Evolutionary conservation across 2,797 vertebrate species (phyloP).

Genomic region (Emys orbicularis): DNA sequence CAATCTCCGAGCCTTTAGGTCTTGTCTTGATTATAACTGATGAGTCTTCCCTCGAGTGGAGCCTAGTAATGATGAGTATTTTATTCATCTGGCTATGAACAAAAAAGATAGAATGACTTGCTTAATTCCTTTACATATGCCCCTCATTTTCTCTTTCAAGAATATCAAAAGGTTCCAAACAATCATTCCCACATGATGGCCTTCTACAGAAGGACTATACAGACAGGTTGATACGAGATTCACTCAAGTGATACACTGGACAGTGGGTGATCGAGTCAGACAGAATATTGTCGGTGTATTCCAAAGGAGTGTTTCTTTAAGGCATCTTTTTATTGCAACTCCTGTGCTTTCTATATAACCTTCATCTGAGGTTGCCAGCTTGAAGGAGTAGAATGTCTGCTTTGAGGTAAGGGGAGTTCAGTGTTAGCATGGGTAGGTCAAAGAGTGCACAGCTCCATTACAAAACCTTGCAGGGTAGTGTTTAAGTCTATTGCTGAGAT

Average conservation of each 20-base stretch:
- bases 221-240: fast-evolving
- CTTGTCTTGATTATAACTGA: background rate
- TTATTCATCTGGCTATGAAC: background rate
- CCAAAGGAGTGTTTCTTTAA: background rate
- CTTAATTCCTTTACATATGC: background rate
- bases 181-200: background rate
- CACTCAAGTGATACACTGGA: fast-evolving
- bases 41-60: background rate
- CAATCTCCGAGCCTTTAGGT: background rate
- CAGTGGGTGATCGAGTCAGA: background rate
- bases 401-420: background rate
- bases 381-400: background rate
- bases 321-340: background rate
- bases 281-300: background rate
- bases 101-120: background rate
- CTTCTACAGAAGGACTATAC: background rate
- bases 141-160: background rate
- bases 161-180: background rate
- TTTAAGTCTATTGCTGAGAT: background rate
- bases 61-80: background rate
- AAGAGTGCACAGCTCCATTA: background rate
- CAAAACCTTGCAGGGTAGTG: background rate
- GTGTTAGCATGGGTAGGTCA: background rate
- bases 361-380: background rate
- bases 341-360: background rate